Conservation (phyloP, 2,113 vertebrate genomes). For the Hydropotes inermis region DNA sequence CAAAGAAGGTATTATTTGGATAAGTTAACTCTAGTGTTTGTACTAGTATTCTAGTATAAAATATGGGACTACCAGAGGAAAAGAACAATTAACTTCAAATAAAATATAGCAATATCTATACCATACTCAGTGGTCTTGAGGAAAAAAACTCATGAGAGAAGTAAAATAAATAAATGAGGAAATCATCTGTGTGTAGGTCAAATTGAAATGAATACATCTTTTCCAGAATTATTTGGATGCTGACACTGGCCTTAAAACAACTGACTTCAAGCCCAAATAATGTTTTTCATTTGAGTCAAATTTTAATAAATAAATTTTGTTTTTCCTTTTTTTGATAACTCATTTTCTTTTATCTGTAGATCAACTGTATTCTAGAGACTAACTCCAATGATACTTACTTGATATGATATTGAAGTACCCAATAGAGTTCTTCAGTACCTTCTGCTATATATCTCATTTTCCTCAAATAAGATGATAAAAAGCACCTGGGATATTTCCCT, state of each 20-base stretch:
- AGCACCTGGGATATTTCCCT: background rate
- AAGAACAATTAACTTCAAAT: background rate
- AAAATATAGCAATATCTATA: background rate
- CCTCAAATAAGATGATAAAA: background rate
- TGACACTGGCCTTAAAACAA: background rate
- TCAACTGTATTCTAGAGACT: background rate
- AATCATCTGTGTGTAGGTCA: background rate
- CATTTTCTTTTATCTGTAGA: background rate
- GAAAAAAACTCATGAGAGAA: background rate
- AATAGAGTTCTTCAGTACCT: background rate
- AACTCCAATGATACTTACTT: background rate
- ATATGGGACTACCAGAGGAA: background rate
- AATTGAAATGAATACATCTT: background rate
- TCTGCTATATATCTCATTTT: background rate
- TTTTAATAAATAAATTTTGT: background rate
- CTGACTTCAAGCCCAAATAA: background rate
- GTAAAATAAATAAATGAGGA: background rate
- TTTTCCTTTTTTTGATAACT: background rate
- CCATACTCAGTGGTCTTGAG: background rate
- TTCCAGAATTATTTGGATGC: background rate
- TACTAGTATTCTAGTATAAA: background rate
- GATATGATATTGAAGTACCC: background rate
- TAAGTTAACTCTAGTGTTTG: background rate
- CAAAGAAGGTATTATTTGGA: background rate
- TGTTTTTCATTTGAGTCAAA: background rate